Base-by-base conservation (phyloP, 53 echinoderm and acorn worm species). In the Holothuria scabra region DNA sequence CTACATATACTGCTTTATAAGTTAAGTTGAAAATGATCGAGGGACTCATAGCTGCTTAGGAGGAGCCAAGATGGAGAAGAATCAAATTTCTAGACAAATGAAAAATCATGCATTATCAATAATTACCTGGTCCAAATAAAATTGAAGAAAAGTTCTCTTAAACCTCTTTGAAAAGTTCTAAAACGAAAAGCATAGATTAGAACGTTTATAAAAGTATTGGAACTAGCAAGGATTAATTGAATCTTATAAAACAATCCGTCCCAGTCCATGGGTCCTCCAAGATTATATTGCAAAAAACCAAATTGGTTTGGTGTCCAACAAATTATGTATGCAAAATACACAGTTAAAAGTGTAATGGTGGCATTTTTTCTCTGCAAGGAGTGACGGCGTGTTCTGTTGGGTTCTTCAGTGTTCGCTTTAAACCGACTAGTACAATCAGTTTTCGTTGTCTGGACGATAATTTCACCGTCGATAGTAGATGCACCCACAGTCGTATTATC, bases 241-340 rank as follows among this genome's bases (percentile, higher is more conserved):
- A 81, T 65, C 21, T 81, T 71, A 8, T 80, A 81, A 21, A 69
- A 69, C 34, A 69, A 13, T 26, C 81, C 74, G 18, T 65, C 59
- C 28, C 89, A 84, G 13, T 87, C 87, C 24, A 89, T 57, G 0
- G 46, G 18, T 2, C 94, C 91, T 38, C 89, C 89, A 10, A 90
- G 76, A 48, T 89, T 94, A 79, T 82, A 91, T 86, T 87, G 87
- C 31, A 91, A 74, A 68, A 94, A 89, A 7, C 82, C 84, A 68
- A 88, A 86, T 56, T 93, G 93, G 68, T 93, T 84, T 8, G 85
- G 89, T 0, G 91, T 85, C 94, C 94, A 94, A 84, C 94, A 94
- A 67, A 93, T 87, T 26, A 93, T 62, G 84, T 90, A 95, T 14
- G 83, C 69, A 44, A 92, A 28, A 35, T 83, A 95, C 28, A 95